Evolutionary conservation across 1,140 invertebrate genomes (phyloP), one percentile per base, ranked within the genome.

Genomic region (Tetramorium alpestre): DNA sequence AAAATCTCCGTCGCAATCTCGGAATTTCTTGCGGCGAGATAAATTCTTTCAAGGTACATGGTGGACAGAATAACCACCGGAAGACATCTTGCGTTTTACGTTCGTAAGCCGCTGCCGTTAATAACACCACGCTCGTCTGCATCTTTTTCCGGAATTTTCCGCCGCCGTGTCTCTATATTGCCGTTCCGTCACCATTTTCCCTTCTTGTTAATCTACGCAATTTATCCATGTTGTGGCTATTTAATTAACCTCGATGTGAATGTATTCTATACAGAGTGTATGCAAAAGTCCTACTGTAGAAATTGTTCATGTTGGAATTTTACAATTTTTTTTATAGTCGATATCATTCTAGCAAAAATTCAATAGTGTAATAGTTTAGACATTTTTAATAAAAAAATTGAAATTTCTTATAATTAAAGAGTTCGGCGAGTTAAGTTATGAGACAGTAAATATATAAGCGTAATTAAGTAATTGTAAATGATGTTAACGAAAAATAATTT

Each of bases 91-190:
- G 47, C 76, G 77, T 58, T 86, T 86, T 81, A 85, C 64, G 62
- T 81, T 47, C 62, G 41, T 81, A 81, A 86, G 85, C 85, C 51
- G 58, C 54, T 86, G 58, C 76, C 64, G 85, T 86, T 86, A 86
- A 86, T 86, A 86, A 80, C 64, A 62, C 47, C 75, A 84, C 41
- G 85, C 76, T 64, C 64, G 72, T 78, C 67, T 82, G 75, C 77
- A 78, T 86, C 62, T 69, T 80, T 86, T 86, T 84, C 62, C 38
- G 64, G n/a, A 81, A 22, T 67, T 86, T 86, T 84, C 62, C 64
- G 38, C 65, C 22, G 13, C 25, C 49, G 49, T 69, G 41, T 78
- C 73, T 62, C 44, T 82, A 73, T 73, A 82, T 82, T 82, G 69
- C 65, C 51, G 22, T 72, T 82, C 49, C 41, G 11, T 82, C 77